Conservation (phyloP, 2,113 vertebrate species). For the Elephantulus edwardii region DNA sequence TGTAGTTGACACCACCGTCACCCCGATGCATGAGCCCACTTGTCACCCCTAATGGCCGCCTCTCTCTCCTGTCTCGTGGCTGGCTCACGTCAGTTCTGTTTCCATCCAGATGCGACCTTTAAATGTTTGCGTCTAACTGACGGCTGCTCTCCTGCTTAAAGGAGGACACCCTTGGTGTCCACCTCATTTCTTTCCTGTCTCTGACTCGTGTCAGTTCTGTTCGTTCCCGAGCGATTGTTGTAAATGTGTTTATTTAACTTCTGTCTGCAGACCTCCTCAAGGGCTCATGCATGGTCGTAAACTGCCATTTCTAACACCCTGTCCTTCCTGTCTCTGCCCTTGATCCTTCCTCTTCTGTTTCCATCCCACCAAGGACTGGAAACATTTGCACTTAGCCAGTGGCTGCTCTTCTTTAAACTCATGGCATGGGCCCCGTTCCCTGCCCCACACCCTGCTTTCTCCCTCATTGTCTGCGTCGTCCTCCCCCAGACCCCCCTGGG, state of each 20-base stretch:
- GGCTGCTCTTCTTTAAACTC: background rate
- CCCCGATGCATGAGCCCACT: background rate
- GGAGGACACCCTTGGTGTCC: rapidly evolving
- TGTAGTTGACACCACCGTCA: background rate
- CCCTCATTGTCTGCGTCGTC: background rate
- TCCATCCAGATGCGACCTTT: background rate
- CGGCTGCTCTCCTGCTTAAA: background rate
- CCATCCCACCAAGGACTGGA: background rate
- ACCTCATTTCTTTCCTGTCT: background rate
- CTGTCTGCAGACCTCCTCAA: background rate
- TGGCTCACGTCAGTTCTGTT: rapidly evolving
- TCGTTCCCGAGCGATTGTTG: background rate
- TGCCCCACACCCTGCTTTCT: background rate
- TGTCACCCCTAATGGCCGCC: background rate
- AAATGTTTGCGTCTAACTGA: background rate
- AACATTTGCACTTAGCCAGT: background rate
- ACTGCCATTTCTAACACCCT: rapidly evolving
- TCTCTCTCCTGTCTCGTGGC: background rate
- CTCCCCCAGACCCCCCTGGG: background rate
- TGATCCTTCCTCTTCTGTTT: background rate
- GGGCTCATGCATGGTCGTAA: background rate
- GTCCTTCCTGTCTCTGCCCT: background rate
- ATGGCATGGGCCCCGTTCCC: background rate
- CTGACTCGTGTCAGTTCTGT: background rate
- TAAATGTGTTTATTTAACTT: background rate